phyloP scores from a whole-genome alignment of 2,797 vertebrate species.

The Helarctos malayanus region DNA sequence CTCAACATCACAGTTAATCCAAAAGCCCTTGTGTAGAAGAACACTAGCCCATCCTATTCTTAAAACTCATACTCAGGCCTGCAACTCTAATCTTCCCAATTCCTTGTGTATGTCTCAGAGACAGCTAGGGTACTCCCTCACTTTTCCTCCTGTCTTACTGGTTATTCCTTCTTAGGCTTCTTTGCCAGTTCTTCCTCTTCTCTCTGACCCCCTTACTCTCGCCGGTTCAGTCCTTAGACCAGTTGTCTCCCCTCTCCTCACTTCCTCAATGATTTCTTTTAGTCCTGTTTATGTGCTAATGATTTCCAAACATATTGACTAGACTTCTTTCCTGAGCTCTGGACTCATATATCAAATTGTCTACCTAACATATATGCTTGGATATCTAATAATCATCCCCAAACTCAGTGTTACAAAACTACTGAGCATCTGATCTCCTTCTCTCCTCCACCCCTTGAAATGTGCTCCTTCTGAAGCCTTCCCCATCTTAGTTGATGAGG shows the following conservation, averaged over 20 bases:
- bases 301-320: not conserved
- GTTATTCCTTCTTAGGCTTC: not conserved
- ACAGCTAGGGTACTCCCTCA: not conserved
- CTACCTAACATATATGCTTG: not conserved
- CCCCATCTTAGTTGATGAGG: not conserved
- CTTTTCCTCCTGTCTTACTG: slow-evolving; percentile 2
- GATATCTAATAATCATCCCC: not conserved
- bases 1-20: not conserved
- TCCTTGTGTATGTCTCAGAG: not conserved
- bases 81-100: not conserved
- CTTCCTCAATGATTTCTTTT: not conserved
- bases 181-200: not conserved
- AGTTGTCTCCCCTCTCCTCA: not conserved
- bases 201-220: not conserved
- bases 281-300: not conserved
- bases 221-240: not conserved
- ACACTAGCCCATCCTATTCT: not conserved
- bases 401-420: not conserved
- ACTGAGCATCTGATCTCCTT: not conserved
- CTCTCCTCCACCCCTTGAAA: not conserved
- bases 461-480: not conserved
- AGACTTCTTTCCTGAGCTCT: not conserved
- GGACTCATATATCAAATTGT: not conserved
- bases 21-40: not conserved
- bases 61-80: not conserved